These are phyloP conservation scores for Lagodon rhomboides DNA, from an alignment of 2,797 vertebrate species.

Conservation along the genomic window DNA sequence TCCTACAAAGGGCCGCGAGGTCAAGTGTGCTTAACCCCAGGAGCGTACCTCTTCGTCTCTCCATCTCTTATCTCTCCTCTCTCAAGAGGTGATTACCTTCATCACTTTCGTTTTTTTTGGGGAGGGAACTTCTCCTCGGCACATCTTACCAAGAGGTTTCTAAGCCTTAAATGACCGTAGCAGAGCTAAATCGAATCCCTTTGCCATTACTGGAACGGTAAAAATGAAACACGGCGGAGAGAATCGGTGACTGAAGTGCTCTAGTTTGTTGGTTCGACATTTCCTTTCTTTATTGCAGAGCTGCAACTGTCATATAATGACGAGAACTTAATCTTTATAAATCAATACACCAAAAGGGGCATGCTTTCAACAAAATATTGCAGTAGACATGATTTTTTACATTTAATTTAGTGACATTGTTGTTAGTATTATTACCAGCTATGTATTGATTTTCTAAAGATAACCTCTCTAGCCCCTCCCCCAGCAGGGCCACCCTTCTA, in stretches of 20 bases:
- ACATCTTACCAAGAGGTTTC: constrained; percentile 32
- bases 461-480: constrained; percentile 46
- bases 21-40: constrained; percentile 53
- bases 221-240: constrained; percentile 41
- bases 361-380: constrained; percentile 32
- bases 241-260: constrained; percentile 7
- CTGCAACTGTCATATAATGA: constrained; percentile 26
- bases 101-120: constrained; percentile 60
- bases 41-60: constrained; percentile 39
- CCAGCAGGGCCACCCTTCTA: constrained; percentile 29
- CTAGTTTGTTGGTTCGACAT: constrained; percentile 7
- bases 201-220: constrained; percentile 43
- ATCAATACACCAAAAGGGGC: constrained; percentile 28
- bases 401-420: constrained; percentile 26
- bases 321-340: constrained; percentile 16
- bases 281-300: constrained; percentile 17
- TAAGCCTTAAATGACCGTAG: constrained; percentile 41
- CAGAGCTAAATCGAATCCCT: constrained; percentile 59
- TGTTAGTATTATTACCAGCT: constrained; percentile 31
- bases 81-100: constrained; percentile 60
- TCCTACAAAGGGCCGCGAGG: constrained; percentile 48
- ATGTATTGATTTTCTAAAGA: constrained; percentile 71
- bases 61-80: constrained; percentile 59
- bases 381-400: neutral
- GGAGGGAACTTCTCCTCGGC: constrained; percentile 21